Evolutionary conservation across 1,140 invertebrate genomes (phyloP).

Genomic region (Drosophila sechellia): DNA sequence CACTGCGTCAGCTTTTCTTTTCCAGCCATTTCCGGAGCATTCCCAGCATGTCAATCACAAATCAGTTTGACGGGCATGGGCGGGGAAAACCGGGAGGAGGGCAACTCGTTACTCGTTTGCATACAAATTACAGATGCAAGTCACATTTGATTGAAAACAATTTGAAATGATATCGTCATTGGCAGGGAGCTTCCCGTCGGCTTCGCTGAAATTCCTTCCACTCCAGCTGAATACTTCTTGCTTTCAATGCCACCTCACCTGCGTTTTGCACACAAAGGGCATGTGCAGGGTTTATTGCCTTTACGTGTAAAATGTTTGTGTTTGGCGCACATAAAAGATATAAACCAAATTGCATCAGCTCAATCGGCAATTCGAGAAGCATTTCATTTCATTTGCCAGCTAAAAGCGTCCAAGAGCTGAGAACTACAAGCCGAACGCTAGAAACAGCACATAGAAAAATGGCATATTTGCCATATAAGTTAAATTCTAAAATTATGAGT

Average conservation of each 20-base stretch:
- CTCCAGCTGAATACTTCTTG: slow-evolving; percentile 31
- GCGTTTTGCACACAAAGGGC: slow-evolving; percentile 41
- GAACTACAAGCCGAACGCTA: slow-evolving; percentile 12
- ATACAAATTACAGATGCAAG: slow-evolving; percentile 80
- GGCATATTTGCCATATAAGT: no score
- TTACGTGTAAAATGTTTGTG: slow-evolving; percentile 80
- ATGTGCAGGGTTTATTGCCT: slow-evolving; percentile 74
- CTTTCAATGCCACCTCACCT: slow-evolving; percentile 53
- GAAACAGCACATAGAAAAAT: slow-evolving; percentile 12
- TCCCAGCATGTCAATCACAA: slow-evolving; percentile 61
- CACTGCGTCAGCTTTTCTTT: slow-evolving; percentile 29
- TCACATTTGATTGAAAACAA: slow-evolving; percentile 81
- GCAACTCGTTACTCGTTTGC: slow-evolving; percentile 63
- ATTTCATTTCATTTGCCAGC: slow-evolving; percentile 66
- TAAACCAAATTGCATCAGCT: slow-evolving; percentile 67
- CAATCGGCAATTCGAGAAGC: slow-evolving; percentile 59
- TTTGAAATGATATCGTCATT: slow-evolving; percentile 76
- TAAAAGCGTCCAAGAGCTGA: slow-evolving; percentile 44
- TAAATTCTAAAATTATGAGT: background rate
- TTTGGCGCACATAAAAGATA: slow-evolving; percentile 68
- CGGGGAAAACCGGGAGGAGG: slow-evolving; percentile 10
- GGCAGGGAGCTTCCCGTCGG: slow-evolving; percentile 15
- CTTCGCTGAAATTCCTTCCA: slow-evolving; percentile 9
- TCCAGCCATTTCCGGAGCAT: slow-evolving; percentile 27
- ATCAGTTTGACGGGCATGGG: slow-evolving; percentile 52